Evolutionary conservation across 2,797 vertebrate species (phyloP), one percentile per base, ranked within the genome.

Genomic region (Apodemus agrarius): DNA sequence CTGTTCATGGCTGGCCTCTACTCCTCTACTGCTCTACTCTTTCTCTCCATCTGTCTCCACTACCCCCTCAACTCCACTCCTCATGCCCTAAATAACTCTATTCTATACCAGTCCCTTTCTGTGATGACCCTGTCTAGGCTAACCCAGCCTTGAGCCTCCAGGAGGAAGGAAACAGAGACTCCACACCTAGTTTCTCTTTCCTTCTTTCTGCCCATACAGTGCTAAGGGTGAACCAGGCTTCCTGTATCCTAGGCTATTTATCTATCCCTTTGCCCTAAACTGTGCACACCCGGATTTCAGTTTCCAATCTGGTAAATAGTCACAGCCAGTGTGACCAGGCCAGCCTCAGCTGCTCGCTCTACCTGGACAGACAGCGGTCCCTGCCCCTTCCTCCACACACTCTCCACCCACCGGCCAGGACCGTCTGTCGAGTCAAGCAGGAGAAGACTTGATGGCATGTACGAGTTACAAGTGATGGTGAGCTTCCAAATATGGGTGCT

Each of bases 151-250:
- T 21, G 78, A 13, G 21, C 72, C 10, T 49, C 10, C 16, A 34
- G 31, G 84, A 13, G 29, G 49, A 21, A 49, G 9, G 17, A 10
- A 46, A 43, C 16, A 11, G 16, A n/a, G 0, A n/a, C 29, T 61
- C 54, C 10, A 3, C 24, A 54, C 9, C 29, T 22, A 46, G 54
- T 93, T 92, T 96, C 93, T 6, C 43, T 96, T 95, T 92, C 91
- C n/a, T 78, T 78, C 29, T 65, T 83, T 59, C 43, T 76, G 10
- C 19, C n/a, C n/a, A 6, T 0, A 8, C 29, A 29, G 43, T 12
- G 22, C 19, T 46, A 1, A 6, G 31, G 34, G 22, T 3, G 13
- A 89, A 17, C 17, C 72, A 14, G 22, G 16, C 40, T 61, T 63
- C 74, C 31, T 7, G 43, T 8, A 26, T 12, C 7, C 31, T 5